Conservation (phyloP, 2,113 vertebrate species). For the Triplophysa siluroides region DNA sequence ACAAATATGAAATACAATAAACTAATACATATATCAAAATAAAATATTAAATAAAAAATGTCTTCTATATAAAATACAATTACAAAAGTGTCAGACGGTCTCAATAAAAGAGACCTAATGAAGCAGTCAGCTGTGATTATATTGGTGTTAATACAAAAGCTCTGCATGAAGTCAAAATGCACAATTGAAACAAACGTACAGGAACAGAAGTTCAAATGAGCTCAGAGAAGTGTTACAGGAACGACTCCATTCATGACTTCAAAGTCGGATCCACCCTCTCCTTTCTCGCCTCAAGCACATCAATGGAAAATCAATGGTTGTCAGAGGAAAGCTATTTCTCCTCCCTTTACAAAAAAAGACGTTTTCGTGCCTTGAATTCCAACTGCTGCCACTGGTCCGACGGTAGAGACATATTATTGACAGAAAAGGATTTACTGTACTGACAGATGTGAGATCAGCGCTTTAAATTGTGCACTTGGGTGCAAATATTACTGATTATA, state of each 20-base stretch:
- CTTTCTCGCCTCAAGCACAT: slow-evolving; percentile 52
- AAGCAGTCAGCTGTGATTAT: background rate
- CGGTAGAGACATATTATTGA: slow-evolving; percentile 59
- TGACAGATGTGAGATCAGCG: slow-evolving; percentile 53
- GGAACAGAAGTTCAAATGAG: slow-evolving; percentile 41
- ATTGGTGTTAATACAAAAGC: slow-evolving; percentile 23
- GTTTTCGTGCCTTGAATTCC: slow-evolving; percentile 57
- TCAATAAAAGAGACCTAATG: background rate
- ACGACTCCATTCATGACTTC: slow-evolving; percentile 47
- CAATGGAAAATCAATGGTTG: slow-evolving; percentile 65
- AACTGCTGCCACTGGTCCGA: slow-evolving; percentile 34
- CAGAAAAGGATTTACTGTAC: slow-evolving; percentile 64
- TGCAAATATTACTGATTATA: background rate
- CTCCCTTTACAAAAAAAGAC: slow-evolving; percentile 53
- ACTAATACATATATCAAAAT: no score
- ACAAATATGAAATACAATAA: no score
- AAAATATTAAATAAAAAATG: no score
- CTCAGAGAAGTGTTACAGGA: slow-evolving; percentile 26
- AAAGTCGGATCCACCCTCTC: slow-evolving; percentile 35
- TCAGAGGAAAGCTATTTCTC: slow-evolving; percentile 64
- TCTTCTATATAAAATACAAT: no score
- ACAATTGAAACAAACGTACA: slow-evolving; percentile 16
- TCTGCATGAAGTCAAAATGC: slow-evolving; percentile 30
- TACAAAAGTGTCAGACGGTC: background rate
- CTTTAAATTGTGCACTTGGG: background rate